These are phyloP conservation scores for Drosophila pseudotakahashii DNA, from an alignment of 2,888 invertebrate genomes.

Conservation along the genomic window DNA sequence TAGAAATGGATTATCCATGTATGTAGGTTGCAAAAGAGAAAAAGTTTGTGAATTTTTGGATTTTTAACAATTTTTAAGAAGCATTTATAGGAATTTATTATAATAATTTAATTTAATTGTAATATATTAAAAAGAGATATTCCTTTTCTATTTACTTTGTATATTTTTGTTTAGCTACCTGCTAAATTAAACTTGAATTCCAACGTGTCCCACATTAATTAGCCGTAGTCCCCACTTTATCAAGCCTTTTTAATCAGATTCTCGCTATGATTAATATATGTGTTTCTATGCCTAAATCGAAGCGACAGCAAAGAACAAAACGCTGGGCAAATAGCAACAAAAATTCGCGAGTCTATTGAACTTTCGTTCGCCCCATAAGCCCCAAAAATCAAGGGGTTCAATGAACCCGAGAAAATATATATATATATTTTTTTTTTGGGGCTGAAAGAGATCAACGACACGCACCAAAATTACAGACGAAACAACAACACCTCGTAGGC, in stretches of 20 bases:
- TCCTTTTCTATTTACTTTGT: too few relatives aligned
- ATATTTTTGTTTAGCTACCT: too few relatives aligned
- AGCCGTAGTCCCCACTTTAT: not conserved
- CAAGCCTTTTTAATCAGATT: slow-evolving; percentile 22
- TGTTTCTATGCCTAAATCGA: slow-evolving; percentile 39
- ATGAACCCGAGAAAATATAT: slow-evolving; percentile 67
- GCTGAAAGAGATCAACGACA: slow-evolving; percentile 76
- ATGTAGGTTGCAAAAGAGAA: not conserved
- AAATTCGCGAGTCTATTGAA: slow-evolving; percentile 78
- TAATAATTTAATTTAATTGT: too few relatives aligned
- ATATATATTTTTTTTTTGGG: slow-evolving; percentile 21
- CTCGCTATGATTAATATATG: slow-evolving; percentile 24
- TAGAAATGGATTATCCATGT: not conserved
- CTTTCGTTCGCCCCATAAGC: slow-evolving; percentile 52
- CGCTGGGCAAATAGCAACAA: slow-evolving; percentile 13
- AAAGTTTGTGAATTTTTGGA: not conserved
- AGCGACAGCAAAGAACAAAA: slow-evolving; percentile 7
- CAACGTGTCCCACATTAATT: slow-evolving; percentile 4
- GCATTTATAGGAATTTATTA: too few relatives aligned
- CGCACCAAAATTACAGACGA: slow-evolving; percentile 59
- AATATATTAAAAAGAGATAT: too few relatives aligned
- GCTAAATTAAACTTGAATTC: not conserved
- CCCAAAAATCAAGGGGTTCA: slow-evolving; percentile 70
- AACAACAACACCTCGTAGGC: slow-evolving; percentile 24
- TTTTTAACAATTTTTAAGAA: too few relatives aligned